Conservation (phyloP, 2,797 vertebrate species). For the Lagorchestes hirsutus region DNA sequence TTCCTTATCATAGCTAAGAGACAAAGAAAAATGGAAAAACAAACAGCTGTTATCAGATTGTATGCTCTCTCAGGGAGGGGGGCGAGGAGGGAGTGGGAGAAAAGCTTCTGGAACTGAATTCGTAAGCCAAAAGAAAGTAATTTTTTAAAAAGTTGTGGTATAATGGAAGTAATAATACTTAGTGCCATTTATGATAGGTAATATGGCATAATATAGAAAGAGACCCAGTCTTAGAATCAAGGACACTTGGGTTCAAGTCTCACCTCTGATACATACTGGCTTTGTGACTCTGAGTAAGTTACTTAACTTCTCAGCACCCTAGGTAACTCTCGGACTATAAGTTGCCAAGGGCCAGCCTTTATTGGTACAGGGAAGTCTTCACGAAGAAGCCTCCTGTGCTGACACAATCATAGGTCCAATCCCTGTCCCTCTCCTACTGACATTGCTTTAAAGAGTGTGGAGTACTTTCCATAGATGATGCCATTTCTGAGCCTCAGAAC, state of each 20-base stretch:
- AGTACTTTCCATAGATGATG: background rate
- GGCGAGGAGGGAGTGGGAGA: no score
- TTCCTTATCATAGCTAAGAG: background rate
- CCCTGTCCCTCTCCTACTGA: background rate
- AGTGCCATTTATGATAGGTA: background rate
- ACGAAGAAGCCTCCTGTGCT: background rate
- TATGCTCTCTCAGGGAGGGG: no score
- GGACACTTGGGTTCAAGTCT: background rate
- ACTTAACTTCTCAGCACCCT: background rate
- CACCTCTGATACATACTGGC: background rate
- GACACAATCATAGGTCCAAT: background rate
- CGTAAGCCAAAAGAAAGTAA: no score
- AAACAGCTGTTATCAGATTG: background rate
- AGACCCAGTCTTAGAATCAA: background rate
- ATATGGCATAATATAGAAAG: background rate
- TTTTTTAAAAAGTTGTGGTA: background rate
- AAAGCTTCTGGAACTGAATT: no score
- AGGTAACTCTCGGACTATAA: background rate
- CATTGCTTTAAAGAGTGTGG: background rate
- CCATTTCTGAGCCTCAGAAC: background rate
- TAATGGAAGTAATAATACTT: background rate
- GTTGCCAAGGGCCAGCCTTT: background rate
- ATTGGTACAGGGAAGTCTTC: background rate
- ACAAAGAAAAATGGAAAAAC: background rate
- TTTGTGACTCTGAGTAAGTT: background rate